These are phyloP conservation scores for Cinclus cinclus DNA, from an alignment of 2,113 vertebrate species.

Conservation along the genomic window DNA sequence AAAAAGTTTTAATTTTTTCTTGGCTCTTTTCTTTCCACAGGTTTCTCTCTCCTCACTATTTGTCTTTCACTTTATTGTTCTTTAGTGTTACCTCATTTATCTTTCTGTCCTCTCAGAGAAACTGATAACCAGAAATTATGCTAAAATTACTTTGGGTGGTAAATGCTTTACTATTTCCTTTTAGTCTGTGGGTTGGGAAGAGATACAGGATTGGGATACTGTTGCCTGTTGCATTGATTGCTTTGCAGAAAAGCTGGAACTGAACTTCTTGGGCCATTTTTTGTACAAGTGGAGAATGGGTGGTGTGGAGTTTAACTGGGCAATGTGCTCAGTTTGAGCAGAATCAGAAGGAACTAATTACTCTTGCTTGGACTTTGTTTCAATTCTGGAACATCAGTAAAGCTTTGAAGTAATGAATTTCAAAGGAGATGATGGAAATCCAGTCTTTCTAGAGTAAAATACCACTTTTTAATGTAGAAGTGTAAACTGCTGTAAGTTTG, in stretches of 20 bases:
- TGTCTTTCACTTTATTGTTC: background rate
- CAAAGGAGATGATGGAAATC: background rate
- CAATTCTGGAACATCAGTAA: background rate
- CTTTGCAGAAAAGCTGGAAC: conserved; percentile 10
- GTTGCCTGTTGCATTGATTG: background rate
- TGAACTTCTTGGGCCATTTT: background rate
- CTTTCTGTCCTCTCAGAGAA: background rate
- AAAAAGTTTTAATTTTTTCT: background rate
- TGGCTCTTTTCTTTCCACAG: conserved; percentile 3
- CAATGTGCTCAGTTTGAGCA: background rate
- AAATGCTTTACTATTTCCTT: background rate
- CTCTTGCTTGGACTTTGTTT: background rate
- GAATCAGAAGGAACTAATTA: background rate
- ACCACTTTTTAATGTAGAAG: background rate
- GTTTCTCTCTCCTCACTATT: background rate
- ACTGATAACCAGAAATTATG: background rate
- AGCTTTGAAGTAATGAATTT: background rate
- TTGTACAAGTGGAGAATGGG: background rate
- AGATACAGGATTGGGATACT: background rate
- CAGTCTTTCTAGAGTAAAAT: background rate
- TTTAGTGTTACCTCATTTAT: background rate
- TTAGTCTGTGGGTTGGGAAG: background rate
- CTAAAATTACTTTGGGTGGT: background rate
- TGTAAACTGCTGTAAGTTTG: background rate
- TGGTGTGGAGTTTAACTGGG: background rate